Evolutionary conservation across 2,888 invertebrate genomes (phyloP), one percentile per base, ranked within the genome.

Genomic region (Amorpha juglandis): DNA sequence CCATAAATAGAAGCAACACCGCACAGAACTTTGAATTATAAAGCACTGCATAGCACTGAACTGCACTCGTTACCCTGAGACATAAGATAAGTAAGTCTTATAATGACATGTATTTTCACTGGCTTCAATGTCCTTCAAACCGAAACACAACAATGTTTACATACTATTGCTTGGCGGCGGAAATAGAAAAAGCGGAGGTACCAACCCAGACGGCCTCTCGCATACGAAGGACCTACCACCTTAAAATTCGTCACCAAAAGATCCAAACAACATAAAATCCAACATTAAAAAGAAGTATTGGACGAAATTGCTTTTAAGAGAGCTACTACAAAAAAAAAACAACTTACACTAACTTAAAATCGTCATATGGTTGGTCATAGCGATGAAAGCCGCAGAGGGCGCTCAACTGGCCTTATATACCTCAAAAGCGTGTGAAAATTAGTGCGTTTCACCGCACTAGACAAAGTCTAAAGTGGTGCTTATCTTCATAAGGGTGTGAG

Each of bases 401-500:
- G 21, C 70, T 74, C 64, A 62, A 69, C 68, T 71, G 71, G 69
- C 68, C 72, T 78, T 77, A 75, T 75, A 74, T 74, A 70, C 72
- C 70, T 69, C 73, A 63, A 72, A 76, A 78, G 76, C 78, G 81
- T 76, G 81, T 78, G 81, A 79, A 80, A 82, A 84, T 84, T 82
- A 82, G 83, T 83, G 73, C 77, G 76, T 81, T 80, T 79, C 77
- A 75, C 77, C 74, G 72, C 75, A 77, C 79, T 81, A 82, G 75
- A 79, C 78, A 77, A 77, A 79, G 78, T 81, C 70, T 73, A 75
- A 81, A 84, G 84, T 78, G 82, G 77, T 78, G 71, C 81, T 84
- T 80, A 81, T 78, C 74, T 77, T 68, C 68, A 69, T 70, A 67
- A 70, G 70, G 71, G 71, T 68, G 75, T 71, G 69, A 19, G 68